Evolutionary conservation across 2,113 vertebrate species (phyloP), one percentile per base, ranked within the genome.

Genomic region (Platysternon megacephalum): DNA sequence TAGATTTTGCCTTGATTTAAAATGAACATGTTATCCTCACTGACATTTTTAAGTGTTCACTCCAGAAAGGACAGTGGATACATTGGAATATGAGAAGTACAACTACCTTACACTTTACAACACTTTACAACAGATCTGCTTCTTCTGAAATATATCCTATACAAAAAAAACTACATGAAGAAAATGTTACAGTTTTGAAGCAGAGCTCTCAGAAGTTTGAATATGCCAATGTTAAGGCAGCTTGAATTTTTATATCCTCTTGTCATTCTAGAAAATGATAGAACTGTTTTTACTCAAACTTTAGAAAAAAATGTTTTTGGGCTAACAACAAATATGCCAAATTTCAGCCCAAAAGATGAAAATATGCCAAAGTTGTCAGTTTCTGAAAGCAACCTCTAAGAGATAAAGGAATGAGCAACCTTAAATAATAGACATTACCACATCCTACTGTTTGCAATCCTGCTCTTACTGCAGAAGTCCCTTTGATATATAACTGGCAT

Each of bases 1-100:
- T 94, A 91, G 93, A 82, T 53, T 78, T 93, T 49, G 49, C 49
- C 49, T 49, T 16, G 49, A 49, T 92, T 91, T 88, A 87, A 87
- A 95, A 95, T 82, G n/a, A 90, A 46, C 84, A 78, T 93, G 81
- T 96, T 94, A 68, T 95, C 94, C 83, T 44, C 93, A 89, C 86
- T 84, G 88, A 85, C 68, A 35, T 94, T 97, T 94, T 87, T 56
- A 10, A 4, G 6, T 79, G 81, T 89, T 95, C 82, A 7, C 29
- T 86, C 44, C 86, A 42, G 88, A 84, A 79, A 84, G 24, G 11
- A 78, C 46, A 79, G 35, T 32, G 22, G 22, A 42, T 72, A 35
- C 29, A 74, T 55, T 61, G 44, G 42, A 95, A 68, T 92, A 82
- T 93, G 87, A 94, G 91, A 93, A 94, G 91, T 92, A 51, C 16